Evolutionary conservation across 2,888 invertebrate genomes (phyloP), one percentile per base, ranked within the genome.

Genomic region (Drosophila anomalipes): DNA sequence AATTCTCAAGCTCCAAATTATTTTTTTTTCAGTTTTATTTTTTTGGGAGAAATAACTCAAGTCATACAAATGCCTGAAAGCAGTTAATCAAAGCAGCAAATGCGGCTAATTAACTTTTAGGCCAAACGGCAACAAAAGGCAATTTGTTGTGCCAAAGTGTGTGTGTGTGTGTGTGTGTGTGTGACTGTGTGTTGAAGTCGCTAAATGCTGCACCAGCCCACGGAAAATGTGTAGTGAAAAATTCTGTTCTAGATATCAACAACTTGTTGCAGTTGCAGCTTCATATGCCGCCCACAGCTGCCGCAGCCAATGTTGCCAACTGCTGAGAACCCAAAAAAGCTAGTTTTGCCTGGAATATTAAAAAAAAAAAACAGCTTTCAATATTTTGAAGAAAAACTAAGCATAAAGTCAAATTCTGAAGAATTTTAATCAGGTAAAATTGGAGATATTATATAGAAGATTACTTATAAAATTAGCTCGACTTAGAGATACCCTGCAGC

Each of bases 71-170:
- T 78, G 70, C 44, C 75, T 67, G 67, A 88, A 83, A 81, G 71
- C 81, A 75, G 75, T 86, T 85, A 90, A 88, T 88, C 89, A 90
- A 77, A 90, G 74, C 83, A 76, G 81, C 81, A 83, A 86, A 90
- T 88, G 86, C 77, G 89, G 89, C 89, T 86, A 86, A 86, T 90
- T 86, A 88, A 86, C 71, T 90, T 86, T 85, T 80, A 74, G 88
- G 90, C 90, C 82, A 89, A 79, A 52, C 74, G 74, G 62, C 78
- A 86, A 83, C 86, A 81, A 80, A 86, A 75, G 89, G 83, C 81
- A 90, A 86, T 86, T 86, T 86, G 86, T 85, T 89, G 77, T 77
- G 70, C 56, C 26, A 28, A 3, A 49, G 51, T 47, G n/a, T 37
- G 39, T 26, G 12, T 49, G 47, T 67, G 39, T 58, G 51, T 49